Percentiles rank a stretch among this genome's conserved stretches.
Conservation (phyloP, 1,140 invertebrate genomes). For the Euwallacea fornicatus region DNA sequence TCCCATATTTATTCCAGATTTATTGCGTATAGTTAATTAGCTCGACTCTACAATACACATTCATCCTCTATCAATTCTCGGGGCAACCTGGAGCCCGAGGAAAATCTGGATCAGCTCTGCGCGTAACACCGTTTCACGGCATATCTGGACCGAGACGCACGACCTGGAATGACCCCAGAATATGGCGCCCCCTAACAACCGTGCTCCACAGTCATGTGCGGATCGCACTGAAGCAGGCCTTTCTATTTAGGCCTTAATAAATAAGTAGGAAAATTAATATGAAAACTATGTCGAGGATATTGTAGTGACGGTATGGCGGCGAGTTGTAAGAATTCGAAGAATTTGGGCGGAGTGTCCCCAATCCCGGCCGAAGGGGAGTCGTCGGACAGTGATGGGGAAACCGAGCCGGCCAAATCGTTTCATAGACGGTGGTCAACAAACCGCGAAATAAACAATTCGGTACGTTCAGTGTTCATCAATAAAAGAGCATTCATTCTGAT, state of each 20-base stretch:
- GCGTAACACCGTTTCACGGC: constrained; percentile 3
- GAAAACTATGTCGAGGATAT: constrained; percentile 31
- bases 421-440: constrained; percentile 68
- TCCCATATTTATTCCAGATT: too few relatives aligned
- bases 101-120: neutral
- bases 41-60: too few relatives aligned
- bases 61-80: too few relatives aligned
- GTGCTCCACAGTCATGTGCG: constrained; percentile 11
- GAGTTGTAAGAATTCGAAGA: constrained; percentile 46
- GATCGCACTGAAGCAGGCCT: constrained; percentile 17
- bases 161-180: constrained; percentile 28
- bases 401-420: constrained; percentile 66
- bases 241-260: constrained; percentile 29
- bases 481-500: constrained; percentile 10
- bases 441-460: constrained; percentile 64
- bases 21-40: too few relatives aligned
- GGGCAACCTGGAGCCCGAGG: neutral
- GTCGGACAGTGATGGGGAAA: constrained; percentile 69
- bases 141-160: constrained; percentile 9
- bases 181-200: constrained; percentile 24
- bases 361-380: constrained; percentile 56
- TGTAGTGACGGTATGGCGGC: constrained; percentile 40
- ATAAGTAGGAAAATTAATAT: constrained; percentile 37
- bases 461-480: constrained; percentile 52
- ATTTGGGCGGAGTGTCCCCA: constrained; percentile 46